These are phyloP conservation scores for Leucopternis melanops DNA, from an alignment of 2,113 vertebrate genomes.

Conservation along the genomic window DNA sequence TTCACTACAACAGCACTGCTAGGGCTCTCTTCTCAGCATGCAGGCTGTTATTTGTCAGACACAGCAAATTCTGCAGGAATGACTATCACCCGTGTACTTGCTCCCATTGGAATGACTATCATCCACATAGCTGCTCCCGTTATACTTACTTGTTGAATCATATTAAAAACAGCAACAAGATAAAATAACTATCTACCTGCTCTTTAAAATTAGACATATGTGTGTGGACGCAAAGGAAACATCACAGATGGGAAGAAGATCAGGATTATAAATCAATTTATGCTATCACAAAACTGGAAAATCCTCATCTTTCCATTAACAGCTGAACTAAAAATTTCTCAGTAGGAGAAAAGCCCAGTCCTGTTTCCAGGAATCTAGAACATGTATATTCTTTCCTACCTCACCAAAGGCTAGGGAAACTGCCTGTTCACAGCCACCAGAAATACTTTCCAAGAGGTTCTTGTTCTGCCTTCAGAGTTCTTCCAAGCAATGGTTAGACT, in stretches of 20 bases:
- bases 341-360: background rate
- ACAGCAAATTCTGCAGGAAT: background rate
- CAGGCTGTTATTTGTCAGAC: background rate
- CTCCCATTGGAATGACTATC: background rate
- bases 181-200: background rate
- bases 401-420: background rate
- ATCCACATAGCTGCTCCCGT: background rate
- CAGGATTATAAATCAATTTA: background rate
- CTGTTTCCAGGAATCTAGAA: background rate
- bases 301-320: background rate
- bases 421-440: background rate
- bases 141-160: background rate
- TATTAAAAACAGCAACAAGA: background rate
- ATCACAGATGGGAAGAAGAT: background rate
- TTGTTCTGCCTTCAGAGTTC: background rate
- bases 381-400: background rate
- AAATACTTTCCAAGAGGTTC: background rate
- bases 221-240: accelerated
- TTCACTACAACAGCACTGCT: background rate
- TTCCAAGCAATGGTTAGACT: background rate
- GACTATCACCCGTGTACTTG: background rate
- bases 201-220: background rate
- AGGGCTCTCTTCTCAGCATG: background rate
- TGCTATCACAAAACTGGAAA: background rate
- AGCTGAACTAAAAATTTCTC: background rate